Evolutionary conservation across 2,797 vertebrate species (phyloP).

Genomic region (Anas acuta): DNA sequence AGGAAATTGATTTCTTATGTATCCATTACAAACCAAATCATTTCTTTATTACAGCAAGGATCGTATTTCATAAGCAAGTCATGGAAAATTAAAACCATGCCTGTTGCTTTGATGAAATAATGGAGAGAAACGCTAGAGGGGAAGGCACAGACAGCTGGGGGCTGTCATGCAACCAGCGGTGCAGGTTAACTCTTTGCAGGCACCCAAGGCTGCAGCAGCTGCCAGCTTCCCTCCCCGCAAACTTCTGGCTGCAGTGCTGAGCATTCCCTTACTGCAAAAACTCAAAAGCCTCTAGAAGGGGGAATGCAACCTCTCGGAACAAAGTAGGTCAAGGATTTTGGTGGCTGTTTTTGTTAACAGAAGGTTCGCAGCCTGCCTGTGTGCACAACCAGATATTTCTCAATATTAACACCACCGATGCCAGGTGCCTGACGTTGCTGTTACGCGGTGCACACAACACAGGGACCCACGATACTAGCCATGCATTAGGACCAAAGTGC

Average conservation of each 20-base stretch:
- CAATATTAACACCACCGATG: not conserved
- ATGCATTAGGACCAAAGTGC: not conserved
- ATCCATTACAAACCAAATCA: slow-evolving; percentile 65
- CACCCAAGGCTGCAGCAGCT: not conserved
- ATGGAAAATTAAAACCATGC: slow-evolving; percentile 69
- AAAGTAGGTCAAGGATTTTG: not conserved
- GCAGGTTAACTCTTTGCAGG: slow-evolving; percentile 56
- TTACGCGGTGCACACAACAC: fast-evolving
- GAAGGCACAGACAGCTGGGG: slow-evolving; percentile 58
- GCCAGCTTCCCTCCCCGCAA: not conserved
- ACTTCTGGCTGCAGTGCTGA: not conserved
- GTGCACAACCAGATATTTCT: not conserved
- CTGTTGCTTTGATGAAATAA: slow-evolving; percentile 70
- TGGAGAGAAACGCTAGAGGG: slow-evolving; percentile 42
- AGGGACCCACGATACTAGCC: not conserved
- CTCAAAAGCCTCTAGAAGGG: not conserved
- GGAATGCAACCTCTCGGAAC: not conserved
- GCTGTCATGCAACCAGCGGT: slow-evolving; percentile 37
- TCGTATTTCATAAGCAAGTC: slow-evolving; percentile 63
- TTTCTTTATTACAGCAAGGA: slow-evolving; percentile 65
- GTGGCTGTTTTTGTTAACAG: not conserved
- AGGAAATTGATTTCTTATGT: slow-evolving; percentile 72
- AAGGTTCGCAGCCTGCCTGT: not conserved
- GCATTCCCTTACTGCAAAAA: not conserved
- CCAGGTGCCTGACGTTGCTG: not conserved